Evolutionary conservation across 92 coral and sea anemone genomes (phyloP).

Genomic region (Heteractis magnifica): DNA sequence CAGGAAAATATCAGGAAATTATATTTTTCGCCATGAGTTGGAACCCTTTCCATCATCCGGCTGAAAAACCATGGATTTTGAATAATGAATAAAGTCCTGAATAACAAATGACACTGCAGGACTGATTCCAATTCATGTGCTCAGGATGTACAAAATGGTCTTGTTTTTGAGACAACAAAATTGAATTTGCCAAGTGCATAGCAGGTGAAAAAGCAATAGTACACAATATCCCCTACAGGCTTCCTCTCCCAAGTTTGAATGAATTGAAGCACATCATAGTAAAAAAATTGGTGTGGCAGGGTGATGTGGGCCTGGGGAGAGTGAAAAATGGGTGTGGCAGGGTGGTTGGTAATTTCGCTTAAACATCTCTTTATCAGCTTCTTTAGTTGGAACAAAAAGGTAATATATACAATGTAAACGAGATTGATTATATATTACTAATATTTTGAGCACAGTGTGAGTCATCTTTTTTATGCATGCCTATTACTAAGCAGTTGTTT

Average conservation of each 20-base stretch:
- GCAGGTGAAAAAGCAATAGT: neutral
- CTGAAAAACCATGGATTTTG: too few species aligned
- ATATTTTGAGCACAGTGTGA: slow-evolving; percentile 1
- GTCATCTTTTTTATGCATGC: neutral
- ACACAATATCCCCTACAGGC: neutral
- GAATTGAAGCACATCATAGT: too few species aligned
- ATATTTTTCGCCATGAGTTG: too few species aligned
- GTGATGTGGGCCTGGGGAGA: neutral
- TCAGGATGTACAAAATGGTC: neutral
- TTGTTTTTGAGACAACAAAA: neutral
- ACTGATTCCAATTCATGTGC: neutral
- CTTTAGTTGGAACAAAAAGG: neutral
- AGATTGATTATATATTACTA: slow-evolving; percentile 1
- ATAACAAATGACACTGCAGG: neutral
- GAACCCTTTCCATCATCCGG: too few species aligned
- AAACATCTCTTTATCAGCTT: neutral
- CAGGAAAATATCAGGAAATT: too few species aligned
- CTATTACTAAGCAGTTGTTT: neutral
- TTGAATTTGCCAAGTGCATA: neutral
- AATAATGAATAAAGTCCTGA: too few species aligned
- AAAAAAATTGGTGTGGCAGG: too few species aligned
- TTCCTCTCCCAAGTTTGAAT: neutral
- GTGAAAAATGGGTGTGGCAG: neutral
- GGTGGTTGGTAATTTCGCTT: neutral
- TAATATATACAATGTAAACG: neutral